Base-by-base conservation (phyloP, 2,888 invertebrate species). In the Camptogramma bilineatum region DNA sequence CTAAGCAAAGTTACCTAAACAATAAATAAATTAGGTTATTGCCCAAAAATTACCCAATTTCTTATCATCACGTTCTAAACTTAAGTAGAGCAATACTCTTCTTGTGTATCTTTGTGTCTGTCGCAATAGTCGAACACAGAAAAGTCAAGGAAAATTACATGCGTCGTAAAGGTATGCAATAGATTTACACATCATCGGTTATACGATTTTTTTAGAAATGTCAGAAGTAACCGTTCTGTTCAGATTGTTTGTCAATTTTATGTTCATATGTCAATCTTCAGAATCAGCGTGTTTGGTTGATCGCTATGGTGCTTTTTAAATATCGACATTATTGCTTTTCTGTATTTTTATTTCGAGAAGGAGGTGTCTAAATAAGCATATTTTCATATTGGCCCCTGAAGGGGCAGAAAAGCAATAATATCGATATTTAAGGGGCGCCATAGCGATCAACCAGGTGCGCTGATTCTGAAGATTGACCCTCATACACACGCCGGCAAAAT, bases 61-160 rank as follows among this genome's bases (percentile, higher is more conserved):
- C 7, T 44, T 64, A 68, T 62, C 68, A 64, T 64, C 68, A 68
- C 68, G 68, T 68, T 58, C 34, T 46, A 13, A 53, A 47, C 34
- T 44, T 34, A 24, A 59, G 28, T 44, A 64, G 55, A 59, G 47
- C 31, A 54, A 47, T 50, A 50, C 24, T 39, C 21, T 39, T 28
- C 19, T 39, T 4, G 19, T 19, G 19, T 46, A 47, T 52, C 31
- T 59, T 28, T n/a, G 21, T 21, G 10, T 52, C 13, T 60, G 21
- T 60, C 39, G 53, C 48, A 60, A 60, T n/a, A 31, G 44, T 50
- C 28, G 52, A 47, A 46, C 24, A 48, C 47, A 57, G 48, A 62
- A 58, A 39, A 62, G 18, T 44, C 61, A 58, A 34, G 46, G 51
- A 48, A 55, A 55, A 62, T 64, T 52, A 52, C 64, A 57, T 53